Conservation (phyloP, 2,888 invertebrate genomes). For the Pachycephus smyrnensis region DNA sequence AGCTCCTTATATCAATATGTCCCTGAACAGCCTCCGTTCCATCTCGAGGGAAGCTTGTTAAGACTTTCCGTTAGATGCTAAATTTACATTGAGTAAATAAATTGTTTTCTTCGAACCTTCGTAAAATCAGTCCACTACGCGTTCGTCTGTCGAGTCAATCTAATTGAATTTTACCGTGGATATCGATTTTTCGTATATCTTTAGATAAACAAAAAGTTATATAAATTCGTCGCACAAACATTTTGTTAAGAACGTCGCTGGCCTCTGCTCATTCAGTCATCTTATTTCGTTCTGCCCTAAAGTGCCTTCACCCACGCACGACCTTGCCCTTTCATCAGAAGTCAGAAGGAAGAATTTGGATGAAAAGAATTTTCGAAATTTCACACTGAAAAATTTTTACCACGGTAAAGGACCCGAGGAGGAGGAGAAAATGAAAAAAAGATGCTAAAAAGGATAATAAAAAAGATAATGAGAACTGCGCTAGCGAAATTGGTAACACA, state of each 20-base stretch:
- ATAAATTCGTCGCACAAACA: not conserved
- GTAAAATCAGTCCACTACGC: too few relatives aligned
- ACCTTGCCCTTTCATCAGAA: too few relatives aligned
- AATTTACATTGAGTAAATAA: not conserved
- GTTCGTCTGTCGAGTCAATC: not conserved
- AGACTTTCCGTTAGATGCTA: not conserved
- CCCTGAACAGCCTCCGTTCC: not conserved
- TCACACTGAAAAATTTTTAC: not conserved
- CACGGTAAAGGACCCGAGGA: not conserved
- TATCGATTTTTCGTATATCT: not conserved
- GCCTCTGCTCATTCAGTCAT: not conserved
- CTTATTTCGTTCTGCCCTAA: not conserved
- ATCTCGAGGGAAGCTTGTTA: not conserved
- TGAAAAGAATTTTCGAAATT: not conserved
- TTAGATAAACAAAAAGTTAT: not conserved
- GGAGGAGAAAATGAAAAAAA: not conserved
- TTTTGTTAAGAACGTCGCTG: not conserved
- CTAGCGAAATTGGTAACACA: too few relatives aligned
- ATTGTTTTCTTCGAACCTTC: not conserved
- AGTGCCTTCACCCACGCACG: not conserved
- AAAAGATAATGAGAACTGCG: too few relatives aligned
- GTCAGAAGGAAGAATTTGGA: not conserved
- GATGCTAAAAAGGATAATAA: not conserved
- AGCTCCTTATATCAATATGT: not conserved
- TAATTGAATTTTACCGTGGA: not conserved